These are phyloP conservation scores for Danio tinwini DNA, from an alignment of 2,797 vertebrate species.

Conservation along the genomic window DNA sequence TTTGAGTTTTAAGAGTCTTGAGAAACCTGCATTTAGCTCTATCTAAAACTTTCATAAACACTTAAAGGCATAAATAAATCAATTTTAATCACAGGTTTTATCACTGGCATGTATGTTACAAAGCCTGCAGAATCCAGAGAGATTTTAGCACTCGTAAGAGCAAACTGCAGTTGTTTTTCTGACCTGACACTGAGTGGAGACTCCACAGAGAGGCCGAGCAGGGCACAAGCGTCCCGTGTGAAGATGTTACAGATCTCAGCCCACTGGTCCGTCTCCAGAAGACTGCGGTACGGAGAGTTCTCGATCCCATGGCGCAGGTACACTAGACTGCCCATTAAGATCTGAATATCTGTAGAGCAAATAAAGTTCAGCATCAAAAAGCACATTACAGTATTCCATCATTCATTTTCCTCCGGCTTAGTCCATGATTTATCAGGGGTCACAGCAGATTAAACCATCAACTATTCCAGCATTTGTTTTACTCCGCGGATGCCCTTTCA, in stretches of 20 bases:
- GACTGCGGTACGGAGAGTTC: constrained; percentile 88
- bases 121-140: background rate
- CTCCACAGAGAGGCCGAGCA: constrained; percentile 91
- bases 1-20: background rate
- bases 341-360: constrained; percentile 85
- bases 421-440: too few species aligned
- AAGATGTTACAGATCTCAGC: constrained; percentile 92
- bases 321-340: constrained; percentile 92
- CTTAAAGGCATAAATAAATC: background rate
- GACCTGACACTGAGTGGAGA: constrained; percentile 92
- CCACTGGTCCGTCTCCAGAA: constrained; percentile 90
- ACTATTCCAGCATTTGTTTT: too few species aligned
- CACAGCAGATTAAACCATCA: too few species aligned
- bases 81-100: background rate
- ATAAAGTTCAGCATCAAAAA: too few species aligned
- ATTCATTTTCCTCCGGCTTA: too few species aligned
- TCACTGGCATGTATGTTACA: too few species aligned
- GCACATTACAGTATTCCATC: too few species aligned
- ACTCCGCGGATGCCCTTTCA: too few species aligned
- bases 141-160: background rate
- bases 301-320: constrained; percentile 89
- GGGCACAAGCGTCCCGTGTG: constrained; percentile 87
- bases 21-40: background rate
- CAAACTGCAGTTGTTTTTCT: constrained; percentile 28
- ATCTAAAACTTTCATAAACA: background rate